Base-by-base conservation (phyloP, 2,113 vertebrate genomes). In the Oreotrochilus melanogaster region DNA sequence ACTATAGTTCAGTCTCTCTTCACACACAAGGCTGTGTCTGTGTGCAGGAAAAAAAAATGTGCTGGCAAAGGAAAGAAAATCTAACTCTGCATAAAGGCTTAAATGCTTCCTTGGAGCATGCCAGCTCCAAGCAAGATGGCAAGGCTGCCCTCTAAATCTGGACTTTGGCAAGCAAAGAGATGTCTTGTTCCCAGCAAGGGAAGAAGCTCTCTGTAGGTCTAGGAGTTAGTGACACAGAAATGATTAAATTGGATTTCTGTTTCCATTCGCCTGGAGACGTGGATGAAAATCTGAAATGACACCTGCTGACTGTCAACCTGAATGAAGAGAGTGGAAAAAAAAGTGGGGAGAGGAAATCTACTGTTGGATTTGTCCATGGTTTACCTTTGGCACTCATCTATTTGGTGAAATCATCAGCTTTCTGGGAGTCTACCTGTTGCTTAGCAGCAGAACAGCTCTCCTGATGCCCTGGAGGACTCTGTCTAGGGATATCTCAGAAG, bases 401-500 rank as follows among this genome's bases (percentile, higher is more conserved):
- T 85, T 88, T 85, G 81, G 74, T 87, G 75, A 89, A 87, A 76
- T 86, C 57, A 76, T 79, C 72, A 30, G 17, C 92, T 95, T 31
- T 22, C 81, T 82, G 91, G 47, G 66, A 73, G 84, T 61, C 89
- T 79, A 54, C 45, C 66, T 79, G 81, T 93, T 95, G 87, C 71
- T 91, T 95, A 93, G 96, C 81, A 95, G 96, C 85, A 93, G 70
- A 89, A 61, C 33, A 25, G 16, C 62, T 89, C 58, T 91, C 45
- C 45, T 78, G 70, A 27, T 65, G 48, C 53, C 85, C 89, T 79
- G 80, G 70, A 89, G 78, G 64, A 78, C 86, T 89, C 61, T 27
- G 17, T 65, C 80, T 65, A 37, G 81, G 87, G 85, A 79, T 64
- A 88, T 39, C 70, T 75, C 37, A 23, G 62, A 87, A 54, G 25